These are phyloP conservation scores for Pemphigus obesinymphae DNA, from an alignment of 1,140 invertebrate species.

Conservation along the genomic window DNA sequence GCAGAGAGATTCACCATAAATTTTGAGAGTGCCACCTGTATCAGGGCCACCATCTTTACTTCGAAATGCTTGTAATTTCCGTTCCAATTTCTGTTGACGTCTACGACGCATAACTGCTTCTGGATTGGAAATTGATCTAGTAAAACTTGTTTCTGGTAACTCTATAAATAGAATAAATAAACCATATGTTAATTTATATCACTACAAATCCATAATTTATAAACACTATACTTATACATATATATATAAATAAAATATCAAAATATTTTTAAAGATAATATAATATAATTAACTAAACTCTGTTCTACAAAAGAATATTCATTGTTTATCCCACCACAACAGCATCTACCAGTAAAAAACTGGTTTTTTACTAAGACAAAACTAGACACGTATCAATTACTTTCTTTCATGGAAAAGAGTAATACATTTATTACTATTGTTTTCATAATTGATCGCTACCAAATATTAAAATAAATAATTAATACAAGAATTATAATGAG, in stretches of 20 bases:
- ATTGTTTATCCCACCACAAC: too few relatives aligned
- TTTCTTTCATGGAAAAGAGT: too few relatives aligned
- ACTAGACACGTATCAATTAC: too few relatives aligned
- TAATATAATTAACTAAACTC: too few relatives aligned
- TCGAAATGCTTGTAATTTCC: conserved; percentile 92
- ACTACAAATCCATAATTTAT: background rate
- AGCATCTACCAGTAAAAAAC: too few relatives aligned
- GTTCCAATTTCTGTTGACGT: conserved; percentile 94
- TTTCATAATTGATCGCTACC: too few relatives aligned
- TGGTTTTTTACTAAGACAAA: too few relatives aligned
- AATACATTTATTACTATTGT: too few relatives aligned
- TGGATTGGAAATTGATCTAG: conserved; percentile 96
- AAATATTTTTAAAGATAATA: too few relatives aligned
- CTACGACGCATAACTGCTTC: conserved; percentile 97
- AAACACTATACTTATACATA: background rate
- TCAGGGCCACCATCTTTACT: conserved; percentile 63
- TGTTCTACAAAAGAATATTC: too few relatives aligned
- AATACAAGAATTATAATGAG: too few relatives aligned
- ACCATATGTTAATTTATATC: background rate
- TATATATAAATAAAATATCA: background rate
- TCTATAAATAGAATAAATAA: conserved; percentile 58
- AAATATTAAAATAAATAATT: too few relatives aligned
- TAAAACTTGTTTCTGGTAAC: conserved; percentile 95
- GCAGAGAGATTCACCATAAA: conserved; percentile 94
- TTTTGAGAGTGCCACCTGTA: conserved; percentile 90